A percentile compares a stretch with the other conserved stretches of the same genome.
phyloP scores from a whole-genome alignment of 2,888 invertebrate genomes.

The Papilio gigon region DNA sequence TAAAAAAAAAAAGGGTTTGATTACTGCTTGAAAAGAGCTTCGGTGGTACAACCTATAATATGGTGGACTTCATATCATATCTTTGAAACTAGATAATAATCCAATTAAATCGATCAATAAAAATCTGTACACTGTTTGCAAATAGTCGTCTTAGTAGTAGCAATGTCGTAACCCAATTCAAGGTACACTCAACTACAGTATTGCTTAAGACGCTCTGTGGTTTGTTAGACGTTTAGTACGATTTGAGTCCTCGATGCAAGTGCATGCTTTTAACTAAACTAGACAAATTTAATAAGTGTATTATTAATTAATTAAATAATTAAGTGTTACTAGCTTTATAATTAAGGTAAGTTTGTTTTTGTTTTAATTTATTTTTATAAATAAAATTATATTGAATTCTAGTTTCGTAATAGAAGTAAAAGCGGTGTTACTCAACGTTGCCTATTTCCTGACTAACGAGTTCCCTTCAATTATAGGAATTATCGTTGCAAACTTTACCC shows the following conservation, averaged over 20 bases:
- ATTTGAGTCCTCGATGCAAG: constrained; percentile 25
- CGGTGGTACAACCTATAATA: too few species aligned
- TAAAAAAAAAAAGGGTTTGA: too few species aligned
- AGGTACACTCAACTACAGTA: constrained; percentile 24
- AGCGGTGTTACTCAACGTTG: constrained; percentile 28
- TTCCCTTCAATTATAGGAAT: constrained; percentile 17
- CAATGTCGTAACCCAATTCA: constrained; percentile 40
- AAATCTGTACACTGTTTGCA: constrained; percentile 4
- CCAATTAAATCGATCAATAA: constrained; percentile 2
- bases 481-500: too few species aligned
- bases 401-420: constrained; percentile 28
- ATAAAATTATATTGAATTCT: constrained; percentile 15
- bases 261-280: constrained; percentile 8
- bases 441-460: constrained; percentile 34
- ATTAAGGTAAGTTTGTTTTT: constrained; percentile 22
- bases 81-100: not conserved
- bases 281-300: not conserved
- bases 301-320: constrained; percentile 6
- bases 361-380: not conserved
- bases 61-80: too few species aligned
- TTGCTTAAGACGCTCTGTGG: constrained; percentile 33
- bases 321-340: not conserved
- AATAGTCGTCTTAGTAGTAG: constrained; percentile 24
- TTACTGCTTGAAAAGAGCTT: too few species aligned
- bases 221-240: constrained; percentile 17